A percentile compares a stretch with the other conserved stretches of the same genome.
Evolutionary conservation across 2,888 invertebrate species (phyloP).

Genomic region (Thereva unica): DNA sequence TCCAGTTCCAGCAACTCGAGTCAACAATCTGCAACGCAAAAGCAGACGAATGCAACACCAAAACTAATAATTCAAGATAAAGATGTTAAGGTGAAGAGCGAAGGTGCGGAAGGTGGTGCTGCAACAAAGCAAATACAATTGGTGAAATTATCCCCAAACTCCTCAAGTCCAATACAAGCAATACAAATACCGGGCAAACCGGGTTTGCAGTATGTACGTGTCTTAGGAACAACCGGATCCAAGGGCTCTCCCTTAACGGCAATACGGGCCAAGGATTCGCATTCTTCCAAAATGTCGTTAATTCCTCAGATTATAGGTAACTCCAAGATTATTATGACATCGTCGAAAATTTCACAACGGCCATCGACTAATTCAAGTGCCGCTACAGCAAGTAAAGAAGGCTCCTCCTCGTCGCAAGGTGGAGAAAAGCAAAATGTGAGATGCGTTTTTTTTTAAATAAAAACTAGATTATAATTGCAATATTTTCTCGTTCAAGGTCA

Average conservation of each 20-base stretch:
- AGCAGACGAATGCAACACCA: constrained; percentile 19
- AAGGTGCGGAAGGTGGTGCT: constrained; percentile 46
- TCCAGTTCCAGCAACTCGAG: constrained; percentile 41
- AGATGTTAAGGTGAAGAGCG: constrained; percentile 19
- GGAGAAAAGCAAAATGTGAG: constrained; percentile 14
- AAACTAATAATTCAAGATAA: constrained; percentile 24
- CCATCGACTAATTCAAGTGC: constrained; percentile 41
- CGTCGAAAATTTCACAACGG: not conserved
- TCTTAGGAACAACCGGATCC: constrained; percentile 60
- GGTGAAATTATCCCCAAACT: constrained; percentile 49
- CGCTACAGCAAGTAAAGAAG: constrained; percentile 45
- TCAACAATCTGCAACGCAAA: constrained; percentile 33
- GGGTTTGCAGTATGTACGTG: constrained; percentile 69
- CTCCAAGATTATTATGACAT: constrained; percentile 34
- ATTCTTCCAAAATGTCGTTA: constrained; percentile 43
- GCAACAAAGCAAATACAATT: constrained; percentile 37
- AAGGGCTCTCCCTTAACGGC: constrained; percentile 52
- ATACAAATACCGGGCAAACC: constrained; percentile 53
- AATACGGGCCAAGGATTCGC: constrained; percentile 44
- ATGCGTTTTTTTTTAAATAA: not conserved
- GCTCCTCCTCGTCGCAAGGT: not conserved
- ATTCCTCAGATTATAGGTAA: constrained; percentile 23
- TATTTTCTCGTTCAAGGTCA: constrained; percentile 40
- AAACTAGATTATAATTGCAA: not conserved
- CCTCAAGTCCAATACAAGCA: constrained; percentile 48